A percentile compares a stretch with the other conserved stretches of the same genome.
These are phyloP conservation scores for Osmerus eperlanus DNA, from an alignment of 2,113 vertebrate genomes.

Conservation along the genomic window DNA sequence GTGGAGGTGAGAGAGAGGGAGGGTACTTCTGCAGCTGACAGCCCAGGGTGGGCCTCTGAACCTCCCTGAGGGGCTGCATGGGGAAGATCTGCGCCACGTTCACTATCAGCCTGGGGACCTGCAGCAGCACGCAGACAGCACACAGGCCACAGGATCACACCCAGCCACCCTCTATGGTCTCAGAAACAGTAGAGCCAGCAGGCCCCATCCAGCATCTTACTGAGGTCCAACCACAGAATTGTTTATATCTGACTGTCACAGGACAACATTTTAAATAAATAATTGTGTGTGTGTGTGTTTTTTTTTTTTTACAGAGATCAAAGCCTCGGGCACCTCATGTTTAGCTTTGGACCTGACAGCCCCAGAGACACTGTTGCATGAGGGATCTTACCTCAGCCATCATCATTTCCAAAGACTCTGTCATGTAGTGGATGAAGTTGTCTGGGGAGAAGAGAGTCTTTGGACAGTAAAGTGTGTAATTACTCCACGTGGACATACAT, in stretches of 20 bases:
- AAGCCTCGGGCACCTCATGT: no score
- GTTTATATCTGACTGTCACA: no score
- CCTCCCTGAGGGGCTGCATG: conserved; percentile 55
- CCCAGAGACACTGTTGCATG: no score
- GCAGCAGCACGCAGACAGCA: conserved; percentile 10
- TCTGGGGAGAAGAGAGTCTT: conserved; percentile 62
- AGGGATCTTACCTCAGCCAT: conserved; percentile 53
- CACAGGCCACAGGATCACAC: no score
- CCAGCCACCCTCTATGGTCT: no score
- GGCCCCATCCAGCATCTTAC: background rate
- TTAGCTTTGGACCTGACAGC: no score
- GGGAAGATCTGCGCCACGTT: conserved; percentile 64
- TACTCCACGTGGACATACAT: background rate
- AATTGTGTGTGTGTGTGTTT: background rate
- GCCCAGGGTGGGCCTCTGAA: conserved; percentile 42
- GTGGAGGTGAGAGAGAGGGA: background rate
- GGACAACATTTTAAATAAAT: no score
- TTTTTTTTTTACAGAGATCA: no score
- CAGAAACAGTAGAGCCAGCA: background rate
- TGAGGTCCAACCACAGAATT: no score
- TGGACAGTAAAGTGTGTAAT: background rate
- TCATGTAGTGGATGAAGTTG: conserved; percentile 58
- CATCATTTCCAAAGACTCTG: conserved; percentile 59
- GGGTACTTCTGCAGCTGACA: conserved; percentile 61
- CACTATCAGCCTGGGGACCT: conserved; percentile 65